Evolutionary conservation across 2,113 vertebrate genomes (phyloP).

Genomic region (Marcusenius ussheri): DNA sequence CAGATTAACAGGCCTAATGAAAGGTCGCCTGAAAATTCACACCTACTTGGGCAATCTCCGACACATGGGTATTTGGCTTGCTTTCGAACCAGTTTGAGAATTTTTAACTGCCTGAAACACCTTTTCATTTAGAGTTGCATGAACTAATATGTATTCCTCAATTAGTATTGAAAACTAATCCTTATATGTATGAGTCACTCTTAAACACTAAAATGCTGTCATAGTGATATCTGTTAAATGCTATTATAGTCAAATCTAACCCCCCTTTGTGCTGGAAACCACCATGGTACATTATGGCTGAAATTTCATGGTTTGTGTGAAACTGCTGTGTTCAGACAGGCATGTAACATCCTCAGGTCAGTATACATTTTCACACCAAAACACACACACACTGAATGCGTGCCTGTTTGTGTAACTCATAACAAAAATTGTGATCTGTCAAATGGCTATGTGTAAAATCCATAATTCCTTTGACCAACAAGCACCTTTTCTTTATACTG

Average conservation of each 20-base stretch:
- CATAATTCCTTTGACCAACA: background rate
- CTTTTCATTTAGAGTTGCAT: slow-evolving; percentile 17
- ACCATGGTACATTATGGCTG: background rate
- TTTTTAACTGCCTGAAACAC: background rate
- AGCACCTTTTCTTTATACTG: no score
- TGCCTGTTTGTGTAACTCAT: background rate
- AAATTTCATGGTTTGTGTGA: background rate
- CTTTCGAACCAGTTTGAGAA: background rate
- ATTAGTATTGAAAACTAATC: slow-evolving; percentile 11
- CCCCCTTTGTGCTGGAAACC: background rate
- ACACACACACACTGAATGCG: background rate
- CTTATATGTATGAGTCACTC: background rate
- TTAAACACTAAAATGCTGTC: background rate
- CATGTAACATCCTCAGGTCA: background rate
- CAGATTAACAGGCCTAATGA: slow-evolving; percentile 21
- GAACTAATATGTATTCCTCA: slow-evolving; percentile 38
- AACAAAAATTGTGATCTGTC: background rate
- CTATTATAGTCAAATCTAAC: background rate
- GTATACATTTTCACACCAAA: background rate
- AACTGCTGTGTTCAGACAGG: background rate
- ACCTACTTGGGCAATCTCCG: background rate
- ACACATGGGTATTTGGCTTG: background rate
- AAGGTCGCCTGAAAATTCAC: slow-evolving; percentile 10
- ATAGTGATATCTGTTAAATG: background rate
- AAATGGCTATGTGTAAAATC: background rate